Conservation (phyloP, 2,113 vertebrate species). For the Brachypodius melanocephalos region DNA sequence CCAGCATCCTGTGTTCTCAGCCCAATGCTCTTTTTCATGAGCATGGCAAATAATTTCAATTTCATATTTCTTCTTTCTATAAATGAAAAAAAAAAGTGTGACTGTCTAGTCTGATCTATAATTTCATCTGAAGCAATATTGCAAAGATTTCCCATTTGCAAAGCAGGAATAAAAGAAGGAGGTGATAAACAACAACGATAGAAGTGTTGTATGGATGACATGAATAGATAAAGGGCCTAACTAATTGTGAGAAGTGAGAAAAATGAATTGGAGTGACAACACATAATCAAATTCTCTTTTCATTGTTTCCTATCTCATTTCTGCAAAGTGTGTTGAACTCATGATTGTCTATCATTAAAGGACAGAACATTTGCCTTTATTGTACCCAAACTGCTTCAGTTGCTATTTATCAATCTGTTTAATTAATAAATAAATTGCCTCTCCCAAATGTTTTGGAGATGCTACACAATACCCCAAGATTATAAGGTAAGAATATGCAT, state of each 20-base stretch:
- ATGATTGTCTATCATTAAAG: neutral
- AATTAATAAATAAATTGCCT: neutral
- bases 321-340: neutral
- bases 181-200: neutral
- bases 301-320: neutral
- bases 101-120: neutral
- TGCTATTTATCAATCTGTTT: neutral
- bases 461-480: neutral
- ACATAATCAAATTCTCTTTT: neutral
- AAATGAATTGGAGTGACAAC: neutral
- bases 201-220: neutral
- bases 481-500: neutral
- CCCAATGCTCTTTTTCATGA: conserved; percentile 26
- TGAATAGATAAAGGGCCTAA: neutral
- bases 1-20: conserved; percentile 4
- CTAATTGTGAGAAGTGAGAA: neutral
- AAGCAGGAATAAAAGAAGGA: conserved; percentile 1
- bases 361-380: neutral
- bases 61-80: conserved; percentile 23
- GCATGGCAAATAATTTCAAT: neutral
- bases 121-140: conserved; percentile 9
- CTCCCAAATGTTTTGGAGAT: neutral
- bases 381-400: neutral
- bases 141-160: conserved; percentile 18
- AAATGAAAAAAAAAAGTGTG: neutral